Percentiles rank a stretch among this genome's conserved stretches.
Conservation (phyloP, 2,113 vertebrate genomes). For the Redunca redunca region DNA sequence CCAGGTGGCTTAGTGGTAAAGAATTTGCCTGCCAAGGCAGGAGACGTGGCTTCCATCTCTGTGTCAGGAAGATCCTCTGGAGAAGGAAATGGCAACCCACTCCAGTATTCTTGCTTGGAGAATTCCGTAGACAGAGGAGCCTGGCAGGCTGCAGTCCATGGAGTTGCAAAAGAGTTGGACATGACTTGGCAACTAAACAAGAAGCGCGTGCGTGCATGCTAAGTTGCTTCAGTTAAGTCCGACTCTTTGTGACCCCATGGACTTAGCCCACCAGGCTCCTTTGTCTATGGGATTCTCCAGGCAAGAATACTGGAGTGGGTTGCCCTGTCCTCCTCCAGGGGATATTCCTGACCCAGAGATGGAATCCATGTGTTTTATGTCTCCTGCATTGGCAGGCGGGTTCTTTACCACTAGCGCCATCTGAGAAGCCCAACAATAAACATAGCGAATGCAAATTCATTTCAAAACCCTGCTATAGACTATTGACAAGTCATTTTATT, state of each 20-base stretch:
- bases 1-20: not conserved
- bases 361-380: not conserved
- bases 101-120: not conserved
- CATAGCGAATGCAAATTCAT: not conserved
- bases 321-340: not conserved
- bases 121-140: not conserved
- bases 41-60: not conserved
- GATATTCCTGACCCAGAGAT: not conserved
- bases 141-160: not conserved
- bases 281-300: not conserved
- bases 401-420: not conserved
- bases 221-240: not conserved
- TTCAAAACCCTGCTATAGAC: not conserved
- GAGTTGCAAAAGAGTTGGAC: not conserved
- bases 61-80: not conserved
- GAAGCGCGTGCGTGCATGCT: rapidly evolving
- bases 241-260: not conserved
- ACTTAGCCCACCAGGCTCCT: not conserved
- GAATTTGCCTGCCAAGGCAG: not conserved
- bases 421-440: not conserved
- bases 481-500: not conserved
- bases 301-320: not conserved
- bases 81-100: not conserved
- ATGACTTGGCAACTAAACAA: not conserved
- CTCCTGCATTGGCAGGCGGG: rapidly evolving